These are phyloP conservation scores for Listronotus oregonensis DNA, from an alignment of 1,140 invertebrate genomes.

Conservation along the genomic window DNA sequence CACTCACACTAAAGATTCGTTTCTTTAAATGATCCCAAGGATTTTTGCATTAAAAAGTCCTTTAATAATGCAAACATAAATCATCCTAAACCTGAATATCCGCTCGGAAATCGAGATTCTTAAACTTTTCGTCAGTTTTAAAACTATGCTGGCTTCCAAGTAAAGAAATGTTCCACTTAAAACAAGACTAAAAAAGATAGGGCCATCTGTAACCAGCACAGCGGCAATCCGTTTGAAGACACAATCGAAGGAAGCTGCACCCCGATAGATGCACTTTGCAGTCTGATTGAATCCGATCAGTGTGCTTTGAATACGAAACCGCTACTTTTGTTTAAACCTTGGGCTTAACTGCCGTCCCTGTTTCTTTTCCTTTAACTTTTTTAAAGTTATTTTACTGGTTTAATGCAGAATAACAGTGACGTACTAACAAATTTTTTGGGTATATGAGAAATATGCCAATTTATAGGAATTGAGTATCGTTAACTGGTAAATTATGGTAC, in stretches of 20 bases:
- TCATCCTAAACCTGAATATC: too few species aligned
- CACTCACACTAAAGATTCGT: too few species aligned
- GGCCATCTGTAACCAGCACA: constrained; percentile 17
- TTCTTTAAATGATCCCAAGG: too few species aligned
- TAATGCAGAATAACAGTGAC: too few species aligned
- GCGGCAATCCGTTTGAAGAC: constrained; percentile 2
- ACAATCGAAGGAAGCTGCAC: constrained; percentile 8
- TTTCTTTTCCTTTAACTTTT: constrained; percentile 7
- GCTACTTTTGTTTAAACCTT: constrained; percentile 16
- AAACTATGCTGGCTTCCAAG: neutral
- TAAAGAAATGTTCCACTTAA: neutral
- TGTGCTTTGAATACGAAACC: constrained; percentile 6
- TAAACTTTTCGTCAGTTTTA: neutral
- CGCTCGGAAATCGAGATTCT: too few species aligned
- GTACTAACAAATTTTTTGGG: too few species aligned
- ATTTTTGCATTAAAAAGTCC: too few species aligned
- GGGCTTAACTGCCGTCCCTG: neutral
- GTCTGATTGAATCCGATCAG: constrained; percentile 9
- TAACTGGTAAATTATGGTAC: too few species aligned
- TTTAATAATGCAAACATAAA: too few species aligned
- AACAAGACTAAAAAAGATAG: constrained; percentile 7
- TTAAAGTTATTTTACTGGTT: too few species aligned
- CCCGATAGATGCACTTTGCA: constrained; percentile 15
- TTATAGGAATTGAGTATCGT: too few species aligned
- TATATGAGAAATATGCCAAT: too few species aligned